Conservation (phyloP, 2,888 invertebrate species). For the Andrena praecox region DNA sequence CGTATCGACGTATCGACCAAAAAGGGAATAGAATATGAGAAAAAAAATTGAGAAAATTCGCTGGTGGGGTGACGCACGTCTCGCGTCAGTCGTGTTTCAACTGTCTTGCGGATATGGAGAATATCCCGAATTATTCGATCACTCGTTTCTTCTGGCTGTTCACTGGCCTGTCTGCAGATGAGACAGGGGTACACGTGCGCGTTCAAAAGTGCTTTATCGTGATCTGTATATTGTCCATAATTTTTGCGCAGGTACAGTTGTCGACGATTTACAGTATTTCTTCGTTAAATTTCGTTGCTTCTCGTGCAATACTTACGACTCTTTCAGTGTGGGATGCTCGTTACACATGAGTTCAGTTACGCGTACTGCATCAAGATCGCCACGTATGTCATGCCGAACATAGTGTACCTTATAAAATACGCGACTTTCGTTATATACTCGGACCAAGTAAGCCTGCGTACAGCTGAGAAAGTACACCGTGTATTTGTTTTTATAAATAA, state of each 20-base stretch:
- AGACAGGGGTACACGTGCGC: too few species aligned
- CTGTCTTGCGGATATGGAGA: constrained; percentile 4
- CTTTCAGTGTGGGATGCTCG: not conserved
- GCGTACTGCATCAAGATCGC: not conserved
- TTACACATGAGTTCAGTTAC: not conserved
- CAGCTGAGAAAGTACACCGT: too few species aligned
- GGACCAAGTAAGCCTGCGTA: too few species aligned
- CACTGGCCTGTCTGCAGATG: too few species aligned
- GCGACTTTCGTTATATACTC: not conserved
- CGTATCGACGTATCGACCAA: too few species aligned
- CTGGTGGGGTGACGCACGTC: not conserved
- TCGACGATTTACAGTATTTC: too few species aligned
- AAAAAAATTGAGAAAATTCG: not conserved
- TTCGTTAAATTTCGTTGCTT: not conserved
- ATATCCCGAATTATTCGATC: too few species aligned
- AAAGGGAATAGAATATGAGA: not conserved
- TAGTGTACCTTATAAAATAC: not conserved
- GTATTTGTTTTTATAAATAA: too few species aligned
- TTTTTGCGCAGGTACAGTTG: too few species aligned
- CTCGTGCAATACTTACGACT: not conserved
- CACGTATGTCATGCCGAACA: not conserved
- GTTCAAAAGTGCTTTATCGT: too few species aligned
- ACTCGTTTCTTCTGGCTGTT: too few species aligned
- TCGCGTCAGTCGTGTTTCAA: constrained; percentile 21
- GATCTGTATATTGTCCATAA: too few species aligned